Base-by-base conservation (phyloP, 1,140 invertebrate genomes). In the Drosophila bocki region DNA sequence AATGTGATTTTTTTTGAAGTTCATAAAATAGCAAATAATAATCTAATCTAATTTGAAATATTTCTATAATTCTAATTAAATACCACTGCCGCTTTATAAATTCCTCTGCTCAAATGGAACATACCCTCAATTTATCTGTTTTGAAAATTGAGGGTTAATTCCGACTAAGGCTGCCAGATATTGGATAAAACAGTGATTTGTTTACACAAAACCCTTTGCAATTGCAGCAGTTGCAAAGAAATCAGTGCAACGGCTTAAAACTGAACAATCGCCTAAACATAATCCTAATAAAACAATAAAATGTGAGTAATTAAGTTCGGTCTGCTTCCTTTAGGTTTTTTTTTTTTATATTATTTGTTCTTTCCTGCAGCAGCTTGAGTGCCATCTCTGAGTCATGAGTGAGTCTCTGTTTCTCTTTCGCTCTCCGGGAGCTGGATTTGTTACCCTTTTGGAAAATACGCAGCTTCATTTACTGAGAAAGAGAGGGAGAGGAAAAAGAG, bases 301-400 rank as follows among this genome's bases (percentile, higher is more conserved):
- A 32, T 29, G 4, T n/a, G 29, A 60, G 29, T 41, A 32, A 29
- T 64, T 64, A 58, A 13, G 17, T 26, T 26, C 9, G 22, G 33
- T 26, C 33, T 22, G 33, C 53, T 54, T 56, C 35, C 35, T 26
- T 42, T 41, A 8, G 37, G 41, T 9, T 44, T 44, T 64, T 12
- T 8, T 60, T 39, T 39, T 13, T 12, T 19, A 17, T 17, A 15
- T 41, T 42, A 11, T 39, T 63, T 48, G 42, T 50, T 69, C 13
- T 39, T 53, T 45, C 56, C 56, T 59, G 39, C 57, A 59, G 26
- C 39, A 29, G 57, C 39, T 59, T 59, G 57, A 59, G 57, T 62
- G 60, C 26, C 60, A 62, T 62, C 60, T 39, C 60, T 62, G 60
- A 62, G 19, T 53, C 60, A 62, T 56, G 19, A 39, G 53, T 56